These are phyloP conservation scores for Drosophila mimetica DNA, from an alignment of 2,888 invertebrate species.

Conservation along the genomic window DNA sequence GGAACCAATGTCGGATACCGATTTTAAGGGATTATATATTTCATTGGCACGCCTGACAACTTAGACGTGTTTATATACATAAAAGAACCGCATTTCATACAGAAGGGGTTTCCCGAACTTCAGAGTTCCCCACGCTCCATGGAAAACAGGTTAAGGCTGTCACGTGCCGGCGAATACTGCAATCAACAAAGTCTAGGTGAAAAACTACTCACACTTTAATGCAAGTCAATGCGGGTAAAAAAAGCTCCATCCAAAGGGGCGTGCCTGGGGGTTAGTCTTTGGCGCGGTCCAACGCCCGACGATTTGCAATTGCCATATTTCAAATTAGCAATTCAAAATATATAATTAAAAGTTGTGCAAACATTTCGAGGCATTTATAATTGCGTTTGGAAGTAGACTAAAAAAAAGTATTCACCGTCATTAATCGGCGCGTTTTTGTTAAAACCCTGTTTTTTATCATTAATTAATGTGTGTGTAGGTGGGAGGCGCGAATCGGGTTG, in stretches of 20 bases:
- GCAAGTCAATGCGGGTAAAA: neutral
- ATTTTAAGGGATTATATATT: neutral
- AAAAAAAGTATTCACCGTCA: constrained; percentile 35
- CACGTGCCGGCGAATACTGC: constrained; percentile 22
- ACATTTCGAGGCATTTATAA: constrained; percentile 37
- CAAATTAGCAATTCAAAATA: constrained; percentile 40
- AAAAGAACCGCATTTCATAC: neutral
- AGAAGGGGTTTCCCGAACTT: neutral
- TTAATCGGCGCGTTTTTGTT: constrained; percentile 20
- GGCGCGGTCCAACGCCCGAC: neutral
- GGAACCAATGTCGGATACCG: too few relatives aligned
- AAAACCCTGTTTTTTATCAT: constrained; percentile 1
- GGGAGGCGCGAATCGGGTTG: neutral
- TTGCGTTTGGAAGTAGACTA: constrained; percentile 31
- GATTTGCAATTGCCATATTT: constrained; percentile 26
- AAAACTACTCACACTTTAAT: constrained; percentile 2
- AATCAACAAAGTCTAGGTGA: constrained; percentile 5
- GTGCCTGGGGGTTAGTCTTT: neutral
- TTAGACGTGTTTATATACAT: neutral
- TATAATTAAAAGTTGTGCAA: constrained; percentile 42
- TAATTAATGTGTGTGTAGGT: neutral
- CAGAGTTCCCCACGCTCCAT: constrained; percentile 36
- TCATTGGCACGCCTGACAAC: neutral
- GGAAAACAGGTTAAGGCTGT: constrained; percentile 54
- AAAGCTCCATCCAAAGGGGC: neutral